Base-by-base conservation (phyloP, 2,113 vertebrate genomes). In the Ancistrus triradiatus region DNA sequence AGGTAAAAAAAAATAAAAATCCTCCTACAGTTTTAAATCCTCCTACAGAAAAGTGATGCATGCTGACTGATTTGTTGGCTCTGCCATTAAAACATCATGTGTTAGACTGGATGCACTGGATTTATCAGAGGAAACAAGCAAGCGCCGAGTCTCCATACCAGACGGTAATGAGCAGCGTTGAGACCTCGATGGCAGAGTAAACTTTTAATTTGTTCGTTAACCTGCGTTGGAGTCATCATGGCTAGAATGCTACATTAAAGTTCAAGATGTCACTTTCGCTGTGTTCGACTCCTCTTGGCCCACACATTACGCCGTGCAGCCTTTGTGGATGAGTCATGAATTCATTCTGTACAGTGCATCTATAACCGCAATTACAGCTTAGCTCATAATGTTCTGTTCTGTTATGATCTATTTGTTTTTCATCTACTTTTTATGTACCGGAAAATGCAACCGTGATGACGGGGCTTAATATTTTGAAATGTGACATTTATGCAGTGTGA, bases 121-220 rank as follows among this genome's bases (percentile, higher is more conserved):
- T 63, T 61, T 63, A 1, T 42, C 17, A 38, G 17, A 17, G 61
- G 15, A 4, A 9, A 22, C 49, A 61, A 42, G 24, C 7, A 49
- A 66, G 17, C 14, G 22, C 18, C 17, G 18, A 43, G 17, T 11
- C 51, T 57, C 56, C 48, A 22, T 27, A 43, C 6, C 6, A 35
- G 27, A 68, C 14, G n/a, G 6, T 58, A 72, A 51, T 63, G 64
- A 68, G 44, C 18, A 18, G 49, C 57, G 6, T 19, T 4, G 13
- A 56, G 24, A 38, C 8, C 28, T 31, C n/a, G 18, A 24, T 19
- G 51, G 24, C 24, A 42, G 31, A 47, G 2, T n/a, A 27, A 28
- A 24, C 17, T 28, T 62, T 69, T 33, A 56, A 62, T 65, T n/a
- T 38, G 51, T 48, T 35, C 10, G 14, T 66, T 49, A 40, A 17